Evolutionary conservation across 2,888 invertebrate genomes (phyloP), one percentile per base, ranked within the genome.

Genomic region (Lypha dubia): DNA sequence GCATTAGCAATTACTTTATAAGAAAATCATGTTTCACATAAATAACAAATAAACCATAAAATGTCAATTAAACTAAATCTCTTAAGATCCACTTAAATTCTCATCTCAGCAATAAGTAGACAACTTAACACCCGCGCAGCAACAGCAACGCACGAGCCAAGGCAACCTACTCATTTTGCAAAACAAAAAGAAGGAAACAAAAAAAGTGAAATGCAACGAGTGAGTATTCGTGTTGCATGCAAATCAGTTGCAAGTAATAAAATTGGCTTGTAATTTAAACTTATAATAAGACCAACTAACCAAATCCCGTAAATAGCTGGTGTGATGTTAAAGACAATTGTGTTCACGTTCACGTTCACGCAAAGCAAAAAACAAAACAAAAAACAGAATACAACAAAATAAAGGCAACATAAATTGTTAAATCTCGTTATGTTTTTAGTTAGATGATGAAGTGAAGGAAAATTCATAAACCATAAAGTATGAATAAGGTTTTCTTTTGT

Each of bases 211-310:
- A 73, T 90, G 89, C 89, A 88, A 86, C 88, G 86, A 53, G n/a
- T 56, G 86, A 53, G n/a, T 56, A 58, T 73, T 73, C 79, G 89
- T 88, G 88, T 89, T 89, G 90, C 89, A 90, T 89, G 90, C 90
- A 89, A 89, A 90, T 89, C 88, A 87, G 88, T 88, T 86, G 82
- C 81, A 79, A 75, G 84, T 84, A 76, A 84, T 74, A 81, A 81
- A 84, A 81, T 77, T 84, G 74, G 80, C 80, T 81, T 74, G 77
- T 84, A 84, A 84, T 84, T 84, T 76, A 84, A 84, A 84, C 81
- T 84, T 84, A 79, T 84, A 74, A 75, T 74, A 73, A 82, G 80
- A 74, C 63, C 68, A 82, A 75, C 76, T 85, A 74, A 74, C 73
- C 76, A 68, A 86, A 86, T 76, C 81, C 63, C 46, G 75, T 82